These are phyloP conservation scores for Sarcophaga caerulescens DNA, from an alignment of 2,888 invertebrate species.

Conservation along the genomic window DNA sequence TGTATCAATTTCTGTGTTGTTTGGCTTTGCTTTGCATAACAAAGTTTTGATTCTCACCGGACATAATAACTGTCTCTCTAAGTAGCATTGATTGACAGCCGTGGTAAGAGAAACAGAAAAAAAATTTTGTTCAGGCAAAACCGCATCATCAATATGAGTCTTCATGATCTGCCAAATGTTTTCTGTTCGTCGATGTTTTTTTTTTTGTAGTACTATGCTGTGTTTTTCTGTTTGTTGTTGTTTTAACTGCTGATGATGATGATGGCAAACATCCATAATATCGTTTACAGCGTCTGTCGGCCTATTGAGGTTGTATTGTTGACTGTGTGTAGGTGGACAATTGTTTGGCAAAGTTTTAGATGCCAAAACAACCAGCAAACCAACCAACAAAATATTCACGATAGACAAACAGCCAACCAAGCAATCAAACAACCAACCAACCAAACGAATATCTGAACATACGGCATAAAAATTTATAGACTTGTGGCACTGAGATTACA, in stretches of 20 bases:
- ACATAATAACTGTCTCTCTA: slow-evolving; percentile 65
- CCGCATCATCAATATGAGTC: slow-evolving; percentile 49
- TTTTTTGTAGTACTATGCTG: no score
- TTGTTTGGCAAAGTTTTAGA: slow-evolving; percentile 60
- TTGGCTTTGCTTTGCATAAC: slow-evolving; percentile 31
- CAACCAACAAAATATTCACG: slow-evolving; percentile 10
- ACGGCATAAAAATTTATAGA: slow-evolving; percentile 44
- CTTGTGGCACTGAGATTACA: background rate
- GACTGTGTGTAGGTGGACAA: slow-evolving; percentile 61
- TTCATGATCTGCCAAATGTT: slow-evolving; percentile 61
- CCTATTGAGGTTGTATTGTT: slow-evolving; percentile 41
- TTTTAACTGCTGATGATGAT: slow-evolving; percentile 35
- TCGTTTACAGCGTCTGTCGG: slow-evolving; percentile 43
- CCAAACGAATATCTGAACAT: background rate
- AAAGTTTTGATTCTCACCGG: slow-evolving; percentile 55
- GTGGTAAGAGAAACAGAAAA: slow-evolving; percentile 48
- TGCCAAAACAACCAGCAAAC: slow-evolving; percentile 35
- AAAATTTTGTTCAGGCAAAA: slow-evolving; percentile 35
- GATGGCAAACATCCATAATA: slow-evolving; percentile 61
- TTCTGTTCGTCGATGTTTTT: slow-evolving; percentile 7
- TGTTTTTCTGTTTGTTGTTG: no score
- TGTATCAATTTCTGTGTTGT: background rate
- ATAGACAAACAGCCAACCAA: slow-evolving; percentile 29
- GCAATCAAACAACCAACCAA: background rate
- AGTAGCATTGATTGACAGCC: slow-evolving; percentile 65